Evolutionary conservation across 2,888 invertebrate species (phyloP), one percentile per base, ranked within the genome.

Genomic region (Buathra laborator): DNA sequence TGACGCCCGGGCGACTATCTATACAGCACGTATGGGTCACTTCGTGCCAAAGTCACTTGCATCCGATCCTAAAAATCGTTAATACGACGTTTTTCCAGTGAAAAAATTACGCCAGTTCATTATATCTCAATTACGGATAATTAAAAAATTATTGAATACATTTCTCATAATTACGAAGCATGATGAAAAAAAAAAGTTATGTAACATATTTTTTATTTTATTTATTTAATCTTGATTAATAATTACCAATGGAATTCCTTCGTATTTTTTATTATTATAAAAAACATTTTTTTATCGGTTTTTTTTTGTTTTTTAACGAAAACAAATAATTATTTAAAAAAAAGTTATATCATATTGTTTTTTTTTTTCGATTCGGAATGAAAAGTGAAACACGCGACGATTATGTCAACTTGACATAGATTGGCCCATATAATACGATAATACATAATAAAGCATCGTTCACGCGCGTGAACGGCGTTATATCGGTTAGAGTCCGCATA

Each of bases 1-100:
- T 59, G 59, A 72, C 72, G 72, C 29, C 24, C 56, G 43, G 37
- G n/a, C 51, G 71, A 9, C 53, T 14, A 53, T 19, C 56, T 43
- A 59, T 44, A 56, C 14, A 44, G 1, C 10, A 1, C 24, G 12
- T 59, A 59, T 29, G 29, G 59, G 59, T 1, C 59, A 14, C 4
- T 59, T 24, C 59, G 4, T 10, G 59, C 29, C 29, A 59, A 59
- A 12, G 12, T 10, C 16, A 24, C 7, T 56, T 56, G 24, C 12
- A 7, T 10, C 24, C 19, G 12, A 48, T 37, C 37, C 16, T 16
- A 7, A 7, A 14, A 16, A 7, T 16, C 16, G 51, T 51, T n/a
- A 51, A 37, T 37, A 2, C 37, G 9, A 37, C 37, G 3, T 37
- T 37, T 37, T 37, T 37, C 37, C 37, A 37, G 37, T 37, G 0